phyloP scores from a whole-genome alignment of 2,113 vertebrate genomes.

The Pantherophis guttatus region DNA sequence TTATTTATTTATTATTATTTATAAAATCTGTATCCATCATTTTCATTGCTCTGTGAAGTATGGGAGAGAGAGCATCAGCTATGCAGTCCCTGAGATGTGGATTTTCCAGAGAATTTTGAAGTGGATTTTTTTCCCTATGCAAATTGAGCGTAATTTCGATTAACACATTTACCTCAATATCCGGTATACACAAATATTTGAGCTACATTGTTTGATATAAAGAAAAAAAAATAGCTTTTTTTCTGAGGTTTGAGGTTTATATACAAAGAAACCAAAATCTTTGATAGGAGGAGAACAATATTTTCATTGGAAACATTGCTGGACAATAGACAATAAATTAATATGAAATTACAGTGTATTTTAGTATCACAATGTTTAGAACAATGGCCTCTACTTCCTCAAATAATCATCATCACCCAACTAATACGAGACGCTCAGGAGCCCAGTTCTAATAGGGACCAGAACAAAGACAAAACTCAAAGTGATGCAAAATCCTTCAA shows the following conservation, averaged over 20 bases:
- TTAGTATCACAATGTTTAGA: background rate
- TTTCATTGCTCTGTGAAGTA: background rate
- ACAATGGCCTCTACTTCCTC: background rate
- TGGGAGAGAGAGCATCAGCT: background rate
- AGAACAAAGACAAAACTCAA: background rate
- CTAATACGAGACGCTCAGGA: background rate
- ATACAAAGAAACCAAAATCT: background rate
- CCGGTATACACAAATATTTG: background rate
- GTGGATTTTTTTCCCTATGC: background rate
- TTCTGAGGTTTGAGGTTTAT: background rate
- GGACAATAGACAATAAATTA: background rate
- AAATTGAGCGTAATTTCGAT: background rate
- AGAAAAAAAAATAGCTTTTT: background rate
- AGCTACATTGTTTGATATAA: background rate
- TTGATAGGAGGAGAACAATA: background rate
- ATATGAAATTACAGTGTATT: background rate
- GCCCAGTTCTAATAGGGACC: background rate
- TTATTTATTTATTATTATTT: background rate
- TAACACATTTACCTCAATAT: background rate
- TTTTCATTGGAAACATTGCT: background rate
- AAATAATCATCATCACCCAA: background rate
- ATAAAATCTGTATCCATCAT: background rate
- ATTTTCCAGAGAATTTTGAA: background rate
- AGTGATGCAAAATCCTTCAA: background rate
- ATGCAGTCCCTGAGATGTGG: background rate